Percentiles rank a stretch among this genome's conserved stretches.
These are phyloP conservation scores for Euglossa dilemma DNA, from an alignment of 1,140 invertebrate species.

Conservation along the genomic window DNA sequence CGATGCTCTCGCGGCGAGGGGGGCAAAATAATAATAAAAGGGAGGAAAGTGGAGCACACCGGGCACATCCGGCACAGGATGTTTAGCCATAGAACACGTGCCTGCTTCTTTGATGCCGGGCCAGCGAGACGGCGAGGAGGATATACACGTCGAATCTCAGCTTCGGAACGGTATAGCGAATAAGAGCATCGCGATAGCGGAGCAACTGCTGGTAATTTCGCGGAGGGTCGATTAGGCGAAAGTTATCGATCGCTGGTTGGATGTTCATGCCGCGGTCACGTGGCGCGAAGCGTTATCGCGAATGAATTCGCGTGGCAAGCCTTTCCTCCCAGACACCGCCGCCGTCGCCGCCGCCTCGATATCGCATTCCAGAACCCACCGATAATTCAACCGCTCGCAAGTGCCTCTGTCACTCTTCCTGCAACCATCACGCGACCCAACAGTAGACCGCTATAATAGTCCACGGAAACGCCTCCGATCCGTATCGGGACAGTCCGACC, in stretches of 20 bases:
- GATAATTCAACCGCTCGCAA: background rate
- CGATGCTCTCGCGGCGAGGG: background rate
- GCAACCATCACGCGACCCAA: background rate
- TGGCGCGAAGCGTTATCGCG: slow-evolving; percentile 5
- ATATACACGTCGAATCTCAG: background rate
- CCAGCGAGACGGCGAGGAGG: background rate
- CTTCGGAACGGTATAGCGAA: background rate
- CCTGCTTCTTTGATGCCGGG: background rate
- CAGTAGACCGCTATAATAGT: background rate
- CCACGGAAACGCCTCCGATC: background rate
- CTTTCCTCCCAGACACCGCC: background rate
- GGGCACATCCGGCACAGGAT: background rate
- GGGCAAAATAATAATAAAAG: too few species aligned
- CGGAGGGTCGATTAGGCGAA: background rate
- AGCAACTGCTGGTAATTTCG: background rate
- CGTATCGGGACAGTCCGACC: background rate
- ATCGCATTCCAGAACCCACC: slow-evolving; percentile 16
- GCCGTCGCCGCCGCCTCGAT: too few species aligned
- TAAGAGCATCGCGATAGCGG: background rate
- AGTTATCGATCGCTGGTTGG: slow-evolving; percentile 26
- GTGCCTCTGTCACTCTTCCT: background rate
- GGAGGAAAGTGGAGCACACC: background rate
- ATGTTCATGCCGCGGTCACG: slow-evolving; percentile 17
- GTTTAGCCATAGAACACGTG: background rate
- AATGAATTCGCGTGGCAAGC: slow-evolving; percentile 26